Percentiles rank a stretch among this genome's conserved stretches.
Evolutionary conservation across 2,113 vertebrate species (phyloP).

Genomic region (Menidia beryllina): DNA sequence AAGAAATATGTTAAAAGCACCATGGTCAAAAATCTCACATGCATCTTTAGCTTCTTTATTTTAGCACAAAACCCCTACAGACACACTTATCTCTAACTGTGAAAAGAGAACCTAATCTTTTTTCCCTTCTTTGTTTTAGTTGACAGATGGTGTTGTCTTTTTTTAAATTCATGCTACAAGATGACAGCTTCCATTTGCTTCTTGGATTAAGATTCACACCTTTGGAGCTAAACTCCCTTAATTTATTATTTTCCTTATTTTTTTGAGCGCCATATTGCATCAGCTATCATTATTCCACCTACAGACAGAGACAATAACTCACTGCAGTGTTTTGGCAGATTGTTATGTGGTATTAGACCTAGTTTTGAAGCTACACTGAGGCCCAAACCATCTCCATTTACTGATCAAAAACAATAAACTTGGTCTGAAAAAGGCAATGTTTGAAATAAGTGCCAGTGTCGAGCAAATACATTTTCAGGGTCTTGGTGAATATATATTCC

Average conservation of each 20-base stretch:
- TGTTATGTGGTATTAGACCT: slow-evolving; percentile 4
- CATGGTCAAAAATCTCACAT: not conserved
- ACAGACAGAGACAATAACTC: not conserved
- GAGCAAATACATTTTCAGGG: not conserved
- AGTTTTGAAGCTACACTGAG: slow-evolving; percentile 15
- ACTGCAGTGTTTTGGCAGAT: slow-evolving; percentile 4
- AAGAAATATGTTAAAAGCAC: slow-evolving; percentile 12
- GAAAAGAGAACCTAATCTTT: not conserved
- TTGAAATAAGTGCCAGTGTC: slow-evolving; percentile 5
- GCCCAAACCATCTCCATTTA: slow-evolving; percentile 21
- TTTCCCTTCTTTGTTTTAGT: not conserved
- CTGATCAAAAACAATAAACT: slow-evolving; percentile 2
- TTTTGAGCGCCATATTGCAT: not conserved
- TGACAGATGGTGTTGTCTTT: not conserved
- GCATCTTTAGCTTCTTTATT: not conserved
- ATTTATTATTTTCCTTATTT: not conserved
- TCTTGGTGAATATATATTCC: slow-evolving; percentile 2
- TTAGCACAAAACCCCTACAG: not conserved
- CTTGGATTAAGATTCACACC: not conserved
- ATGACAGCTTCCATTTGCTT: not conserved
- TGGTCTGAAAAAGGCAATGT: not conserved
- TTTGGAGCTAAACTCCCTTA: not conserved
- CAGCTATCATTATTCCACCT: slow-evolving; percentile 14
- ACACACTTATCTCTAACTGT: not conserved
- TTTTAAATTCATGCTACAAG: not conserved